A percentile compares a stretch with the other conserved stretches of the same genome.
Evolutionary conservation across 2,797 vertebrate genomes (phyloP).

Genomic region (Chaunax sp.): DNA sequence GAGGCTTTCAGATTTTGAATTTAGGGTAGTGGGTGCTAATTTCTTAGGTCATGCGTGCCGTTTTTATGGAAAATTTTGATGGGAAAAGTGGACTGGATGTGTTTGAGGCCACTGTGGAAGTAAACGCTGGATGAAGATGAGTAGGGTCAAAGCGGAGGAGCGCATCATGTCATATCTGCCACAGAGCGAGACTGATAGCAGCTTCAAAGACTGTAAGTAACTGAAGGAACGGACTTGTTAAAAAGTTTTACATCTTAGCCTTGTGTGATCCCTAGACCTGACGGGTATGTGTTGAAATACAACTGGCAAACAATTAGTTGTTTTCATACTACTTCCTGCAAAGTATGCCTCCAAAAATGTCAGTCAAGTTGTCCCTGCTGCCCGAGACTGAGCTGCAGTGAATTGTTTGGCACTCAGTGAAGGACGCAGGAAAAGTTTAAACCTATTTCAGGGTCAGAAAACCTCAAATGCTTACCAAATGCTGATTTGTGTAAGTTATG

Average conservation of each 20-base stretch:
- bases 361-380: background rate
- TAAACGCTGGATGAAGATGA: constrained; percentile 62
- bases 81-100: constrained; percentile 21
- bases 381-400: constrained; percentile 7
- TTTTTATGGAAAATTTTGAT: constrained; percentile 33
- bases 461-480: constrained; percentile 14
- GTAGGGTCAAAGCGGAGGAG: constrained; percentile 57
- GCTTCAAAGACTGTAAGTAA: constrained; percentile 91
- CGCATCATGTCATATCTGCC: constrained; percentile 83
- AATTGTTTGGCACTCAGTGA: constrained; percentile 1
- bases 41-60: constrained; percentile 1
- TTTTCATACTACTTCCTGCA: background rate
- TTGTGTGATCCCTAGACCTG: background rate
- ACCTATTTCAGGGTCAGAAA: constrained; percentile 18
- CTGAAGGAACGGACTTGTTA: background rate
- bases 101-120: constrained; percentile 17
- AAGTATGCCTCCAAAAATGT: background rate
- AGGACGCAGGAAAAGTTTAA: constrained; percentile 13
- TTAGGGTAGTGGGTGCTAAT: constrained; percentile 10
- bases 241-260: background rate
- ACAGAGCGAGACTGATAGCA: constrained; percentile 82
- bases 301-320: background rate
- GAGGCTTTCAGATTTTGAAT: constrained; percentile 53
- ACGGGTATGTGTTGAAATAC: background rate
- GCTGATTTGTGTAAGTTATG: constrained; percentile 23